Evolutionary conservation across 2,888 invertebrate genomes (phyloP).

Genomic region (Mimas tiliae): DNA sequence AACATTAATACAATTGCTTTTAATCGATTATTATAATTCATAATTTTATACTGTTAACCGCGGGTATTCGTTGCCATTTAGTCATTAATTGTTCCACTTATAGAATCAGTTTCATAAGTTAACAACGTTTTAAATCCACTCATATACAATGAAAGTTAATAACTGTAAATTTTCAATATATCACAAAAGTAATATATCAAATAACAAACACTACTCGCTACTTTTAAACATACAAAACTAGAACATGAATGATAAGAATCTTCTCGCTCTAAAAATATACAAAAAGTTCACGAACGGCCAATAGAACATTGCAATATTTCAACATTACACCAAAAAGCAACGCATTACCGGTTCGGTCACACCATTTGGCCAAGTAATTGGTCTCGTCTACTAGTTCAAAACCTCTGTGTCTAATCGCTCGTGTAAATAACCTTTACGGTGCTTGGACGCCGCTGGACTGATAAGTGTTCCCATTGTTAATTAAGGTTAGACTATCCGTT

Average conservation of each 20-base stretch:
- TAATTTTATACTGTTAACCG: too few relatives aligned
- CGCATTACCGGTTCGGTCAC: slow-evolving; percentile 19
- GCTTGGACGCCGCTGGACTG: slow-evolving; percentile 43
- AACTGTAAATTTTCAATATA: too few relatives aligned
- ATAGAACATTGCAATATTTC: slow-evolving; percentile 19
- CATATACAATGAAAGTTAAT: too few relatives aligned
- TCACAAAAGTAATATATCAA: neutral
- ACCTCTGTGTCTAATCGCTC: slow-evolving; percentile 53
- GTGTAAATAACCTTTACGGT: slow-evolving; percentile 62
- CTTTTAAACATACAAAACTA: slow-evolving; percentile 37
- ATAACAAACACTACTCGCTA: neutral
- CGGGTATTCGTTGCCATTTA: too few relatives aligned
- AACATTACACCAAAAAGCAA: slow-evolving; percentile 12
- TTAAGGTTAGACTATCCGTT: slow-evolving; percentile 18
- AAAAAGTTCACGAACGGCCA: slow-evolving; percentile 6
- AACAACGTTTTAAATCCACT: too few relatives aligned
- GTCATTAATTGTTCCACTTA: too few relatives aligned
- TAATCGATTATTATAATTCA: too few relatives aligned
- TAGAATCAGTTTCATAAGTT: too few relatives aligned
- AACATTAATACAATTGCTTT: too few relatives aligned
- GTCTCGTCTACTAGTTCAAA: slow-evolving; percentile 28
- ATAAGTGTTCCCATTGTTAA: slow-evolving; percentile 40
- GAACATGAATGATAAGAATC: slow-evolving; percentile 20
- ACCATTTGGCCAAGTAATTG: slow-evolving; percentile 27
- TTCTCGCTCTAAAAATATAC: slow-evolving; percentile 26